Evolutionary conservation across 2,888 invertebrate species (phyloP).

Genomic region (Galerucella calmariensis): DNA sequence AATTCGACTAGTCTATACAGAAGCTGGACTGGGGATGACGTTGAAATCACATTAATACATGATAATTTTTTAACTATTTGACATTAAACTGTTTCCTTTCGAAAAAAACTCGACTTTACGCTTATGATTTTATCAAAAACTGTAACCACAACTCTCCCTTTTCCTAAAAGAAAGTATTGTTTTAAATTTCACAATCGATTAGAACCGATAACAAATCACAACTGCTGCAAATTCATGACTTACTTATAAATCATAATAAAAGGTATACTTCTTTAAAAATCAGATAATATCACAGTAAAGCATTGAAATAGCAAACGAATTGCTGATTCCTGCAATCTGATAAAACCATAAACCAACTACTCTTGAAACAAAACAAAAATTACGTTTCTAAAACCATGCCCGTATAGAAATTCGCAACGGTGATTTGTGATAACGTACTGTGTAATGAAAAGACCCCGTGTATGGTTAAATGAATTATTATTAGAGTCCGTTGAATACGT

Average conservation of each 20-base stretch:
- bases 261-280: conserved; percentile 18
- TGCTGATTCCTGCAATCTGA: conserved; percentile 31
- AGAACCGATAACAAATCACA: conserved; percentile 14
- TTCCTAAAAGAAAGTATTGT: neutral
- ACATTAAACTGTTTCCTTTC: too few species aligned
- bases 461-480: neutral
- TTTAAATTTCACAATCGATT: conserved; percentile 5
- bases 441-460: conserved; percentile 31
- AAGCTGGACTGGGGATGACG: too few species aligned
- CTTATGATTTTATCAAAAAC: too few species aligned
- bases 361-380: conserved; percentile 32
- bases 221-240: neutral
- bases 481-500: neutral
- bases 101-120: too few species aligned
- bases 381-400: conserved; percentile 15
- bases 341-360: conserved; percentile 31
- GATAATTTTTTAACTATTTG: too few species aligned
- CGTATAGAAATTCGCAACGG: conserved; percentile 32
- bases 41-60: too few species aligned
- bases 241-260: neutral
- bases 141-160: neutral
- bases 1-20: too few species aligned
- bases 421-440: conserved; percentile 33
- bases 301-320: conserved; percentile 10
- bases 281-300: conserved; percentile 25